Evolutionary conservation across 2,797 vertebrate genomes (phyloP).

Genomic region (Urophycis tenuis): DNA sequence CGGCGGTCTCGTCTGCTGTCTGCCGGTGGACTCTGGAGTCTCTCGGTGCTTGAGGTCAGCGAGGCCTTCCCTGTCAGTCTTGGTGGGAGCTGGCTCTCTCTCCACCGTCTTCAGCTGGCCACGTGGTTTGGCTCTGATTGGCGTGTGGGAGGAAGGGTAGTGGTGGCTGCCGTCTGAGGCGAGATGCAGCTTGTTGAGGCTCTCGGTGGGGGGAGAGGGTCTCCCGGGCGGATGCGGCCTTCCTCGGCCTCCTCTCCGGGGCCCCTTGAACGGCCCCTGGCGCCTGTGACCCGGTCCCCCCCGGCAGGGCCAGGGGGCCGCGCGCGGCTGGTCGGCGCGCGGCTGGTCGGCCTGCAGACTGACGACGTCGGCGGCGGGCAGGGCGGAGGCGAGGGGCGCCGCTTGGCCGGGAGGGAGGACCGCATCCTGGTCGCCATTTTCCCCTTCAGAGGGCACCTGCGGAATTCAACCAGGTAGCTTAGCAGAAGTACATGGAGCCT

Average conservation of each 20-base stretch:
- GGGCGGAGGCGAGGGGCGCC: constrained; percentile 11
- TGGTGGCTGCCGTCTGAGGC: constrained; percentile 31
- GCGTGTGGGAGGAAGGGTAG: constrained; percentile 11
- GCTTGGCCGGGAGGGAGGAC: constrained; percentile 13
- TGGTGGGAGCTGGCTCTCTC: constrained; percentile 7
- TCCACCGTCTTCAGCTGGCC: constrained; percentile 19
- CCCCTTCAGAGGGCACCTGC: constrained; percentile 50
- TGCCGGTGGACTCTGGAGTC: not conserved
- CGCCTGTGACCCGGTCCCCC: constrained; percentile 38
- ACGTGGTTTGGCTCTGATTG: constrained; percentile 27
- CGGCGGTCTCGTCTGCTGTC: constrained; percentile 13
- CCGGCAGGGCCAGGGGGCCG: constrained; percentile 32
- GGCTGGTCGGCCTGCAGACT: constrained; percentile 18
- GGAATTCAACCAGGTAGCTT: not conserved
- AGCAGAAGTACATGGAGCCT: not conserved
- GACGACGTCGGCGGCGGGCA: constrained; percentile 7
- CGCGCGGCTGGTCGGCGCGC: constrained; percentile 15
- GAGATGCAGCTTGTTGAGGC: constrained; percentile 54
- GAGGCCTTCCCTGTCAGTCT: constrained; percentile 1
- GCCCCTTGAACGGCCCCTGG: constrained; percentile 44
- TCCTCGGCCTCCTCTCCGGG: constrained; percentile 48
- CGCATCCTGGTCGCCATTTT: constrained; percentile 33
- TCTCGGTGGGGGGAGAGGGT: constrained; percentile 38
- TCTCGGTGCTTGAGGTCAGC: constrained; percentile 6
- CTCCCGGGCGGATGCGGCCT: constrained; percentile 31